Conservation (phyloP, 2,888 invertebrate species). For the Agrilus mali region DNA sequence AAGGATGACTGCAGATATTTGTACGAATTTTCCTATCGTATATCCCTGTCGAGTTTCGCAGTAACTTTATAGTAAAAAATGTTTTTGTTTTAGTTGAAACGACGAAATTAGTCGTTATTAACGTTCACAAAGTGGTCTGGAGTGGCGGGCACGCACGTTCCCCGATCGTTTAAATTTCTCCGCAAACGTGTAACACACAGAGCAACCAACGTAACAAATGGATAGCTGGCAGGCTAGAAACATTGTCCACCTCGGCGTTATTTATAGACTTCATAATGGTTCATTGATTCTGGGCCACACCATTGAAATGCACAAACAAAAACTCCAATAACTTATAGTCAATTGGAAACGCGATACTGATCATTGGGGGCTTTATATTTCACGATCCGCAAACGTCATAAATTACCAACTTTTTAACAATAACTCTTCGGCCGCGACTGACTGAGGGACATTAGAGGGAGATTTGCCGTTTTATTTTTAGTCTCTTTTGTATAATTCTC, state of each 20-base stretch:
- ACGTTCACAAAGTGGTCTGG: neutral
- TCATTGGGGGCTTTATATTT: constrained; percentile 22
- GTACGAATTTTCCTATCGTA: too few relatives aligned
- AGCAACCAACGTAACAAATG: neutral
- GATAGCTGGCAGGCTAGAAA: constrained; percentile 5
- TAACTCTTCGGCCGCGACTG: constrained; percentile 21
- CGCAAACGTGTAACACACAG: neutral
- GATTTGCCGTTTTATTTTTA: too few relatives aligned
- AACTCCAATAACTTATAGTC: constrained; percentile 27
- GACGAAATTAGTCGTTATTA: too few relatives aligned
- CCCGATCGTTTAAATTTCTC: too few relatives aligned
- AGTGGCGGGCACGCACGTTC: constrained; percentile 2
- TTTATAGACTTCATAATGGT: constrained; percentile 33
- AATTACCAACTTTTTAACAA: constrained; percentile 25
- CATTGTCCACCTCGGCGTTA: constrained; percentile 26
- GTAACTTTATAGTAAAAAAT: too few relatives aligned
- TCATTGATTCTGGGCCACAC: constrained; percentile 31
- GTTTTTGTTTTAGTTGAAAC: too few relatives aligned
- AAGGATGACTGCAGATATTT: too few relatives aligned
- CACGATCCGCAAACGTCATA: constrained; percentile 20
- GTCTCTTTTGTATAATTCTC: too few relatives aligned
- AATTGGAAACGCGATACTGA: constrained; percentile 25
- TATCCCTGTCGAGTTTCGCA: too few relatives aligned
- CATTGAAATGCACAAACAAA: constrained; percentile 29
- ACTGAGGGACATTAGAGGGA: constrained; percentile 11